These are phyloP conservation scores for Teleogryllus occipitalis DNA, from an alignment of 1,140 invertebrate genomes.

Conservation along the genomic window DNA sequence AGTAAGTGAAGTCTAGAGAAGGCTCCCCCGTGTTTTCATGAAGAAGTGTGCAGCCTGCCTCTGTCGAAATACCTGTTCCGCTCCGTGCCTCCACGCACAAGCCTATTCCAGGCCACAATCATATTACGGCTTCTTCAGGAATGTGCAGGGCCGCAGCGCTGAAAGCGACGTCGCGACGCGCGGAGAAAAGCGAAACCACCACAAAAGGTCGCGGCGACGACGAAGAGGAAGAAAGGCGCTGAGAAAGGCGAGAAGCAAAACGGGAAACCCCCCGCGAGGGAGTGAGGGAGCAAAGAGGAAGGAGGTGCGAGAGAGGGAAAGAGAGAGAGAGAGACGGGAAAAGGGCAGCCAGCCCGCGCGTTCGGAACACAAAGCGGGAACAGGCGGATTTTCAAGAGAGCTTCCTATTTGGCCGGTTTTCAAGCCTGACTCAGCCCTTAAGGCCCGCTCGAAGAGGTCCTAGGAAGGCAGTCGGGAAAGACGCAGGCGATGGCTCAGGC, in stretches of 20 bases:
- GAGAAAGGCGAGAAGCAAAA: neutral
- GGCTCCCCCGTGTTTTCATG: too few species aligned
- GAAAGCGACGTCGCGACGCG: neutral
- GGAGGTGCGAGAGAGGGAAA: neutral
- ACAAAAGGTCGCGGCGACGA: neutral
- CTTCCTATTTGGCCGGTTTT: neutral
- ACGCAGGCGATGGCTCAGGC: too few species aligned
- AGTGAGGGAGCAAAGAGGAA: neutral
- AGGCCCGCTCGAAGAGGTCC: neutral
- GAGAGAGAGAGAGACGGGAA: neutral
- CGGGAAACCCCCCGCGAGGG: neutral
- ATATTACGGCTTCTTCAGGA: neutral
- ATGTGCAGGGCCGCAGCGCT: neutral
- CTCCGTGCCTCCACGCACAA: neutral
- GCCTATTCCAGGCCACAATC: neutral
- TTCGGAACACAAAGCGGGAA: neutral
- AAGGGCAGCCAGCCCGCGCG: neutral
- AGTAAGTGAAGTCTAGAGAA: too few species aligned
- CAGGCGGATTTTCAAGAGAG: neutral
- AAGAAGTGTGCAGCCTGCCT: too few species aligned
- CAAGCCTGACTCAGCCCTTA: conserved; percentile 3
- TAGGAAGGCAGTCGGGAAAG: neutral
- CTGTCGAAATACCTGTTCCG: neutral
- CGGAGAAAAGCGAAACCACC: neutral
- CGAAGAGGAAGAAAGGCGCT: neutral